A percentile compares a stretch with the other conserved stretches of the same genome.
These are phyloP conservation scores for Cercocebus atys DNA, from an alignment of 2,113 vertebrate genomes.

Conservation along the genomic window DNA sequence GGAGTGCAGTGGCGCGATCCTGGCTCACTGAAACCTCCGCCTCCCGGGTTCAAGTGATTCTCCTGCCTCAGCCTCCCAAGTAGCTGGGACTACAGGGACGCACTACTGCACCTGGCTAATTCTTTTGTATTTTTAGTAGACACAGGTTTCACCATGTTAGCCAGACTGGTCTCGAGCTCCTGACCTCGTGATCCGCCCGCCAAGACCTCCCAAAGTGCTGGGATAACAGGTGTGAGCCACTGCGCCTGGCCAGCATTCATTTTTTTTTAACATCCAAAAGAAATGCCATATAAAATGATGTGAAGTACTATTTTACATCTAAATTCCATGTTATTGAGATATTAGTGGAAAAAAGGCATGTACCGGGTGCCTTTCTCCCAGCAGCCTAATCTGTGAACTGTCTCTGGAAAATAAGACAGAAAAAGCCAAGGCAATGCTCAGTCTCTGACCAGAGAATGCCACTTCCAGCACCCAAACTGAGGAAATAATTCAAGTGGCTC, in stretches of 20 bases:
- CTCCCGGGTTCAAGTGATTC: no score
- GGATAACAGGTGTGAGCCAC: no score
- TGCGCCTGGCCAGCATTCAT: neutral
- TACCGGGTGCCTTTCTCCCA: neutral
- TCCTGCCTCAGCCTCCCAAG: no score
- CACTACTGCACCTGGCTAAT: no score
- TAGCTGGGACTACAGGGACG: no score
- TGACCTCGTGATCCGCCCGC: no score
- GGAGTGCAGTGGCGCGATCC: no score
- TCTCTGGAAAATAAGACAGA: neutral
- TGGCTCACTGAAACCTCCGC: no score
- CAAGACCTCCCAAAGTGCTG: no score
- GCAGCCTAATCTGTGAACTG: neutral
- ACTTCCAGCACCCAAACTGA: neutral
- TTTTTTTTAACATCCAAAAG: constrained; percentile 48
- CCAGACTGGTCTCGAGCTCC: no score
- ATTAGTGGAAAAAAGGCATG: neutral
- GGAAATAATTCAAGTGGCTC: neutral
- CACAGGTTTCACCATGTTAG: no score
- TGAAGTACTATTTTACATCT: neutral
- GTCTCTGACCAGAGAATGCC: neutral
- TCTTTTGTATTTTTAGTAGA: no score
- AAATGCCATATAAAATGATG: neutral
- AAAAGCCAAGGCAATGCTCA: neutral
- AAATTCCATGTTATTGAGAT: neutral